Percentiles rank a stretch among this genome's conserved stretches.
phyloP scores from a whole-genome alignment of 37 sponge, comb jelly and placozoan genomes.

The Ianthella basta region DNA sequence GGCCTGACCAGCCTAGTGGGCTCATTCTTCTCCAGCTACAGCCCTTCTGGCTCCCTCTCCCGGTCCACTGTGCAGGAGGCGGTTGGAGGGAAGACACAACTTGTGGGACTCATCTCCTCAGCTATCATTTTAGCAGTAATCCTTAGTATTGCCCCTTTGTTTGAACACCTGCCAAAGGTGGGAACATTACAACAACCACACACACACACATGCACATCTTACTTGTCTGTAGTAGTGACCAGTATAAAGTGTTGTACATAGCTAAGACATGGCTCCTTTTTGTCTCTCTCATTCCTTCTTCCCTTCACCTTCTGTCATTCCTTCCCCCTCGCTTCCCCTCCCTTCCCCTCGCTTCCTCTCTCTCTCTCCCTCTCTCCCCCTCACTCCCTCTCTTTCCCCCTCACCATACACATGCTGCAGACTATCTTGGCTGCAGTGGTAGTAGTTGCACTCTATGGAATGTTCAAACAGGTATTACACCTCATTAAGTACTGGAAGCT shows the following conservation, averaged over 20 bases:
- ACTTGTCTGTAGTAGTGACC: too few relatives aligned
- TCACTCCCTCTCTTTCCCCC: too few relatives aligned
- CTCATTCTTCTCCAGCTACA: constrained; percentile 75
- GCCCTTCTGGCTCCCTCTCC: constrained; percentile 77
- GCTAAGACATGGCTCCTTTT: too few relatives aligned
- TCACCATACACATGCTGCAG: constrained; percentile 3
- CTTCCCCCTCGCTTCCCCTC: too few relatives aligned
- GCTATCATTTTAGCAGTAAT: constrained; percentile 60
- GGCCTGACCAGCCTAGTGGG: constrained; percentile 70
- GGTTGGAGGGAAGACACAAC: constrained; percentile 86
- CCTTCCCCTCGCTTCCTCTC: too few relatives aligned
- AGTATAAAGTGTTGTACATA: too few relatives aligned
- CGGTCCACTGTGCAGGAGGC: constrained; percentile 68
- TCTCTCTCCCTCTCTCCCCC: too few relatives aligned
- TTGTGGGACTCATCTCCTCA: constrained; percentile 72
- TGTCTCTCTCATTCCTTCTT: too few relatives aligned
- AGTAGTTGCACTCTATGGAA: constrained; percentile 85
- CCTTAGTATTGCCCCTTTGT: constrained; percentile 63
- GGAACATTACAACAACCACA: neutral
- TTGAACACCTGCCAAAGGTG: constrained; percentile 78
- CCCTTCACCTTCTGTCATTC: too few relatives aligned
- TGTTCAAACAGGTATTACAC: constrained; percentile 81
- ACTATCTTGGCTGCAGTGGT: constrained; percentile 77
- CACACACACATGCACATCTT: neutral
- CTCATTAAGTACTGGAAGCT: constrained; percentile 64